These are phyloP conservation scores for Acrocephalus kingi DNA, from an alignment of 2,113 vertebrate genomes.

Conservation along the genomic window DNA sequence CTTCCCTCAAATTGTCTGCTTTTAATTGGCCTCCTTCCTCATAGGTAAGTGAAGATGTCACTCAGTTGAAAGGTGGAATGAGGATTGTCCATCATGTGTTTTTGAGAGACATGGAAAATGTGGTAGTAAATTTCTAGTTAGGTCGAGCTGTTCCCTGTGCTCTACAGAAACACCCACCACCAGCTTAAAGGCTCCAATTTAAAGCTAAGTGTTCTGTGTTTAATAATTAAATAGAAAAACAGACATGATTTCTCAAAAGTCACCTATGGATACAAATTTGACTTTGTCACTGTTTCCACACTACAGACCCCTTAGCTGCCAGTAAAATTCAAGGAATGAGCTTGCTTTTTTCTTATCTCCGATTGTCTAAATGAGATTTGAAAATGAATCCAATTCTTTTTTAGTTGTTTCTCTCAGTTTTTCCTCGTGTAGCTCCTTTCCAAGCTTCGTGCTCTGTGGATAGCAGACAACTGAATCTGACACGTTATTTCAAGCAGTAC, in stretches of 20 bases:
- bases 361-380: not conserved
- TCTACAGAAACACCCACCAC: not conserved
- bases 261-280: not conserved
- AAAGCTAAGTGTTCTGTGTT: not conserved
- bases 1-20: not conserved
- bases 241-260: not conserved
- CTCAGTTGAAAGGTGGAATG: not conserved
- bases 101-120: not conserved
- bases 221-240: not conserved
- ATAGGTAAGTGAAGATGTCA: not conserved
- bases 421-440: not conserved
- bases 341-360: not conserved
- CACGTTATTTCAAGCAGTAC: not conserved
- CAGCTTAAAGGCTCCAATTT: not conserved
- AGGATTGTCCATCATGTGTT: fast-evolving
- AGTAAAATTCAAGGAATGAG: not conserved
- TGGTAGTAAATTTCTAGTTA: not conserved
- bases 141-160: not conserved
- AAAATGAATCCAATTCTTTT: not conserved
- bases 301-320: not conserved
- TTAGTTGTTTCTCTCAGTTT: not conserved
- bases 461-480: not conserved
- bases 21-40: not conserved
- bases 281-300: not conserved
- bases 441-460: not conserved